Percentiles rank a stretch among this genome's conserved stretches.
Evolutionary conservation across 1,140 invertebrate genomes (phyloP).

Genomic region (Mesaphorura yosii): DNA sequence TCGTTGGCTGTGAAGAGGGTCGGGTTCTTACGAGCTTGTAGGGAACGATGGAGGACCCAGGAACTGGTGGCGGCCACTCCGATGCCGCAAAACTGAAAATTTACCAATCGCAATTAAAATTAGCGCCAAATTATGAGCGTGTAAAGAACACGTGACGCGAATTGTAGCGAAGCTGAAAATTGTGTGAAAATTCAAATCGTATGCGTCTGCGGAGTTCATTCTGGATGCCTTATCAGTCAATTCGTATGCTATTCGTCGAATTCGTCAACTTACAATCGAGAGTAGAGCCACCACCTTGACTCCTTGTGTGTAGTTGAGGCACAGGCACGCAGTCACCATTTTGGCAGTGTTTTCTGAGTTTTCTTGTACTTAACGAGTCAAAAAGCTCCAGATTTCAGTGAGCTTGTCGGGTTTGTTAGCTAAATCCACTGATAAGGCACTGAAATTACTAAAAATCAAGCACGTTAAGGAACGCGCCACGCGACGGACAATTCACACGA

Average conservation of each 20-base stretch:
- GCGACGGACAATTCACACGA: too few relatives aligned
- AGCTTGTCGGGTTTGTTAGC: too few relatives aligned
- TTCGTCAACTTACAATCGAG: constrained; percentile 9
- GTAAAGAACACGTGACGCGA: neutral
- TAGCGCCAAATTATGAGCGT: neutral
- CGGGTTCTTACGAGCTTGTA: constrained; percentile 25
- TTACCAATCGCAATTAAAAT: neutral
- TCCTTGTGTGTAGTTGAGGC: constrained; percentile 14
- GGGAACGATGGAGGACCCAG: constrained; percentile 26
- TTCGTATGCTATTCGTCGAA: neutral
- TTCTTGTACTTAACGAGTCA: too few relatives aligned
- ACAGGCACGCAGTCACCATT: constrained; percentile 7
- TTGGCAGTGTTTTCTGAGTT: neutral
- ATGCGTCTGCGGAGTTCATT: neutral
- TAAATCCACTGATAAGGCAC: too few relatives aligned
- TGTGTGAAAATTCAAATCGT: neutral
- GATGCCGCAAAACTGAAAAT: constrained; percentile 15
- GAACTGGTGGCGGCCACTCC: constrained; percentile 11
- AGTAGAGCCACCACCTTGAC: constrained; percentile 21
- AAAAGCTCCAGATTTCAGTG: too few relatives aligned
- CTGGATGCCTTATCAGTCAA: neutral
- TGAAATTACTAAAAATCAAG: too few relatives aligned
- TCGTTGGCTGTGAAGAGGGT: constrained; percentile 23
- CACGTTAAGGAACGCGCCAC: too few relatives aligned
- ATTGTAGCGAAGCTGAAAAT: neutral